phyloP scores from a whole-genome alignment of 92 coral and sea anemone genomes.

The Phenganax marumi region DNA sequence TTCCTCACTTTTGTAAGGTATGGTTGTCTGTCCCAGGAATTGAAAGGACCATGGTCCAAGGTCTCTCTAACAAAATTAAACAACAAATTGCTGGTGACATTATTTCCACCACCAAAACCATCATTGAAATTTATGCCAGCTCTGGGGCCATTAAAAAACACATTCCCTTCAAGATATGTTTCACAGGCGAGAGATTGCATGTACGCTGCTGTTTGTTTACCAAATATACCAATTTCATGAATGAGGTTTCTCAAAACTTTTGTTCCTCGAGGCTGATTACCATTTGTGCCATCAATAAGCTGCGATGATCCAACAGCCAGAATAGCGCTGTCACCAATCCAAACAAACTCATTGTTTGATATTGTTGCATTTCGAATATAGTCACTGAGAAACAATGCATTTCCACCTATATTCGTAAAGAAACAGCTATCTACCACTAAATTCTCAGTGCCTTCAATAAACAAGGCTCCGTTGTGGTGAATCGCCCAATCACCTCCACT shows the following conservation, averaged over 20 bases:
- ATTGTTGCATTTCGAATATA: conserved; percentile 34
- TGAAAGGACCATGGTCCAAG: conserved; percentile 41
- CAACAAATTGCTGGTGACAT: conserved; percentile 29
- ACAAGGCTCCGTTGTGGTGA: conserved; percentile 39
- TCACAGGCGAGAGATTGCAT: conserved; percentile 34
- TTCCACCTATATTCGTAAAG: conserved; percentile 39
- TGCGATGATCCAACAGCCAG: conserved; percentile 35
- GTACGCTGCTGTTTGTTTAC: conserved; percentile 43
- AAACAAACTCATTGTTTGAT: conserved; percentile 41
- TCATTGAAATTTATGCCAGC: conserved; percentile 41
- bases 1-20: conserved; percentile 39
- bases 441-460: conserved; percentile 35
- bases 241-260: conserved; percentile 26
- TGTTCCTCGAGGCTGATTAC: conserved; percentile 38
- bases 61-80: conserved; percentile 43
- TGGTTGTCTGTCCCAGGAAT: conserved; percentile 48
- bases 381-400: conserved; percentile 40
- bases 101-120: conserved; percentile 42
- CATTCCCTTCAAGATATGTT: conserved; percentile 32
- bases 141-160: conserved; percentile 41
- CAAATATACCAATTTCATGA: conserved; percentile 43
- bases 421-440: conserved; percentile 13
- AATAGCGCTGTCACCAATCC: conserved; percentile 43
- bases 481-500: conserved; percentile 48
- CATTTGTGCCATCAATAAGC: conserved; percentile 44